These are phyloP conservation scores for Sebastes vulpes DNA, from an alignment of 2,797 vertebrate genomes.

Conservation along the genomic window DNA sequence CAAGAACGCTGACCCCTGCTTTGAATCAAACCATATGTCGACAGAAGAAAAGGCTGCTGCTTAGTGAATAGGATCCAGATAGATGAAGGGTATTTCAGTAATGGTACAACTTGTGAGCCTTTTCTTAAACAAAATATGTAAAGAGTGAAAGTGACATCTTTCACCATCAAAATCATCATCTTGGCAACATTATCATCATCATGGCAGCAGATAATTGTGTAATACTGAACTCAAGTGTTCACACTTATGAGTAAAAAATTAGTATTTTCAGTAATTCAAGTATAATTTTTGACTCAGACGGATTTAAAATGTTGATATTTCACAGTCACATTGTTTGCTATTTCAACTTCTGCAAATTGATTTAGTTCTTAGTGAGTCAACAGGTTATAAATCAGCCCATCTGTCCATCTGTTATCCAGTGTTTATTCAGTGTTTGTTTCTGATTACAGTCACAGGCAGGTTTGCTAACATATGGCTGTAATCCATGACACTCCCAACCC, in stretches of 20 bases:
- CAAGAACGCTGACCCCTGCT: neutral
- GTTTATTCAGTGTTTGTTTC: neutral
- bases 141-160: neutral
- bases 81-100: neutral
- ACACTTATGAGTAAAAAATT: neutral
- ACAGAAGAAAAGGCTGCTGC: neutral
- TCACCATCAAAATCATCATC: neutral
- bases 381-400: neutral
- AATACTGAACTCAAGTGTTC: neutral
- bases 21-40: constrained; percentile 1
- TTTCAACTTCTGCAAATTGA: neutral
- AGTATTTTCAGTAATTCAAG: neutral
- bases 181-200: neutral
- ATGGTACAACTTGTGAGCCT: neutral
- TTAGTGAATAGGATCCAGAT: neutral
- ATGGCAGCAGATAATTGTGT: neutral
- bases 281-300: neutral
- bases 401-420: neutral
- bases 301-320: neutral
- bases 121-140: neutral
- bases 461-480: neutral
- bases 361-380: neutral
- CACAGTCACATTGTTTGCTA: neutral
- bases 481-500: neutral
- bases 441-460: neutral